These are phyloP conservation scores for Zaprionus ghesquierei DNA, from an alignment of 1,140 invertebrate genomes.

Conservation along the genomic window DNA sequence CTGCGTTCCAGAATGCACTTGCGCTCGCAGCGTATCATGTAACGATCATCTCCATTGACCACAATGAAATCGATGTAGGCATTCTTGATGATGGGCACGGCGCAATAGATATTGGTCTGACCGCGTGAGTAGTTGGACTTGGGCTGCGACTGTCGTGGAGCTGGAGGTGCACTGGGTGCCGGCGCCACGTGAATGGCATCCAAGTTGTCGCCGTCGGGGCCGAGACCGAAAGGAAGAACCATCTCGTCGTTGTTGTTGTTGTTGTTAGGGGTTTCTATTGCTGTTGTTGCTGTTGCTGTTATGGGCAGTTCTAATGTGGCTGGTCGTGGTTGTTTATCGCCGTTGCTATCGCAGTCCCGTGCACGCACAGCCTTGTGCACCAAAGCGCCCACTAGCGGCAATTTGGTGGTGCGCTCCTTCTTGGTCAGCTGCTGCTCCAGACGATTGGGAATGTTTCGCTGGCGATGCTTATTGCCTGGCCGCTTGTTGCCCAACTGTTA, in stretches of 20 bases:
- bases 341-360: slow-evolving; percentile 11
- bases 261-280: not conserved
- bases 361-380: slow-evolving; percentile 54
- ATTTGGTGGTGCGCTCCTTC: slow-evolving; percentile 51
- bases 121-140: slow-evolving; percentile 49
- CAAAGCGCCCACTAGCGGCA: slow-evolving; percentile 61
- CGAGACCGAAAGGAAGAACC: slow-evolving; percentile 78
- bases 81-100: slow-evolving; percentile 75
- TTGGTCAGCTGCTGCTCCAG: slow-evolving; percentile 52
- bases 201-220: slow-evolving; percentile 70
- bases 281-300: not conserved
- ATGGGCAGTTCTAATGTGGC: not conserved
- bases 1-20: slow-evolving; percentile 76
- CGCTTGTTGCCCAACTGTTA: slow-evolving; percentile 48
- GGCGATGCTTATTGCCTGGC: slow-evolving; percentile 53
- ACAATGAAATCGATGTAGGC: slow-evolving; percentile 81
- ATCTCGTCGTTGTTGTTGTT: slow-evolving; percentile 32
- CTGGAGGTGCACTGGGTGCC: slow-evolving; percentile 70
- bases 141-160: slow-evolving; percentile 45
- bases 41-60: slow-evolving; percentile 79
- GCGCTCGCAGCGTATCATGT: slow-evolving; percentile 77
- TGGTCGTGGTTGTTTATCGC: slow-evolving; percentile 1
- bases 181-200: slow-evolving; percentile 65
- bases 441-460: not conserved
- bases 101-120: slow-evolving; percentile 74